Evolutionary conservation across 2,797 vertebrate genomes (phyloP).

Genomic region (Megalops cyprinoides): DNA sequence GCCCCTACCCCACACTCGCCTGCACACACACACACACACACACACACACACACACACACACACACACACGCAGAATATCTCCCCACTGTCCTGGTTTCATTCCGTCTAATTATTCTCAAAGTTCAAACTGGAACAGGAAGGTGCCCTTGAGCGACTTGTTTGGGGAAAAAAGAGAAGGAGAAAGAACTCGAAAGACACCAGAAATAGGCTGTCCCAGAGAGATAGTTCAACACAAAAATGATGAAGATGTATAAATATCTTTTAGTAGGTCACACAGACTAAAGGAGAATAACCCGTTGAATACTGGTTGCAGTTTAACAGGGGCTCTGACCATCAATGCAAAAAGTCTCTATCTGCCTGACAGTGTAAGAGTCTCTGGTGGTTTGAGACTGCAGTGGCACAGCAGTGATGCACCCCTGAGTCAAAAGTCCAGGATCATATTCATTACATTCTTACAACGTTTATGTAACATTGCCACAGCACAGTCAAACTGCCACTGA

Average conservation of each 20-base stretch:
- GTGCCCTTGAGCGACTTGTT: slow-evolving; percentile 39
- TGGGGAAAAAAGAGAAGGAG: slow-evolving; percentile 11
- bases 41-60: too few relatives aligned
- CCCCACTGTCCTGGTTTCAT: slow-evolving; percentile 35
- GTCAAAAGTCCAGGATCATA: too few relatives aligned
- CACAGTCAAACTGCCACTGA: too few relatives aligned
- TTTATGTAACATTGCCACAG: too few relatives aligned
- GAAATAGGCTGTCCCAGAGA: slow-evolving; percentile 32
- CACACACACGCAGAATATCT: not conserved
- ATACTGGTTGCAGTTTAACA: slow-evolving; percentile 21
- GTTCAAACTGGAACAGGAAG: slow-evolving; percentile 39
- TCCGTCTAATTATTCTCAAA: slow-evolving; percentile 40
- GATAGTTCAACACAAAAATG: slow-evolving; percentile 45
- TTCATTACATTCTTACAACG: too few relatives aligned
- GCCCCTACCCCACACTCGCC: too few relatives aligned
- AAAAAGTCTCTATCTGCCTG: not conserved
- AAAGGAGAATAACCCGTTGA: slow-evolving; percentile 47
- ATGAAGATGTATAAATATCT: slow-evolving; percentile 67
- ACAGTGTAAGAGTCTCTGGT: not conserved
- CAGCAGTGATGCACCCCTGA: too few relatives aligned
- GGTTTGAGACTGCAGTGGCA: not conserved
- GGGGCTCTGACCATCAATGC: too few relatives aligned
- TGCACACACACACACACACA: too few relatives aligned
- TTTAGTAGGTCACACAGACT: slow-evolving; percentile 69
- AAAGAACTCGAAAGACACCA: not conserved